Conservation (phyloP, 2,888 invertebrate species). For the Arctia plantaginis region DNA sequence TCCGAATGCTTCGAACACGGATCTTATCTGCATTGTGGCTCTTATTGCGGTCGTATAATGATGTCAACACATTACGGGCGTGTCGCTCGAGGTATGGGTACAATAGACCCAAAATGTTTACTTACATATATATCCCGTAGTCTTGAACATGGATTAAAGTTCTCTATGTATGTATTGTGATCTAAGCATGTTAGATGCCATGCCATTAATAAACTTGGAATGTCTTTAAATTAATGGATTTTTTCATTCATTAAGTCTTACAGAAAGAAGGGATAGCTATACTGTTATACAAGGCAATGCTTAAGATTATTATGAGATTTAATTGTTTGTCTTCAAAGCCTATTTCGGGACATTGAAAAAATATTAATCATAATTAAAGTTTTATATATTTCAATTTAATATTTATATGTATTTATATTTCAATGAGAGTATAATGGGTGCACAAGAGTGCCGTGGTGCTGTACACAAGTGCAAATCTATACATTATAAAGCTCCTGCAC, state of each 20-base stretch:
- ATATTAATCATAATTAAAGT: neutral
- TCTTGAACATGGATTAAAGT: conserved; percentile 23
- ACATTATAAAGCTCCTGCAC: neutral
- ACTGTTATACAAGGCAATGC: neutral
- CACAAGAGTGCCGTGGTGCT: neutral
- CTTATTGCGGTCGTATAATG: conserved; percentile 75
- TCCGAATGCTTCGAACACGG: conserved; percentile 63
- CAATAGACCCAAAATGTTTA: conserved; percentile 51
- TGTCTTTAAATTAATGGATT: neutral
- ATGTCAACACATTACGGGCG: conserved; percentile 74
- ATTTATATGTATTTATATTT: neutral
- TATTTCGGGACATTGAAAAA: neutral
- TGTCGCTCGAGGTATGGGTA: conserved; percentile 49
- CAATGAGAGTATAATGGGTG: neutral
- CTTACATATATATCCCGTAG: conserved; percentile 27
- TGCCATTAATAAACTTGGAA: neutral
- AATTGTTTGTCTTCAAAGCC: no score
- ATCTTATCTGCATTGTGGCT: conserved; percentile 78
- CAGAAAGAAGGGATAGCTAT: neutral
- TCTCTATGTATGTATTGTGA: conserved; percentile 18
- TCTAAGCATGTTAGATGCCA: conserved; percentile 10
- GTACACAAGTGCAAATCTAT: neutral
- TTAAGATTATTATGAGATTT: no score
- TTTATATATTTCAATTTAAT: no score
- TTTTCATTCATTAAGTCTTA: neutral